Percentiles rank a stretch among this genome's conserved stretches.
phyloP scores from a whole-genome alignment of 2,797 vertebrate species.

The Scyliorhinus canicula region DNA sequence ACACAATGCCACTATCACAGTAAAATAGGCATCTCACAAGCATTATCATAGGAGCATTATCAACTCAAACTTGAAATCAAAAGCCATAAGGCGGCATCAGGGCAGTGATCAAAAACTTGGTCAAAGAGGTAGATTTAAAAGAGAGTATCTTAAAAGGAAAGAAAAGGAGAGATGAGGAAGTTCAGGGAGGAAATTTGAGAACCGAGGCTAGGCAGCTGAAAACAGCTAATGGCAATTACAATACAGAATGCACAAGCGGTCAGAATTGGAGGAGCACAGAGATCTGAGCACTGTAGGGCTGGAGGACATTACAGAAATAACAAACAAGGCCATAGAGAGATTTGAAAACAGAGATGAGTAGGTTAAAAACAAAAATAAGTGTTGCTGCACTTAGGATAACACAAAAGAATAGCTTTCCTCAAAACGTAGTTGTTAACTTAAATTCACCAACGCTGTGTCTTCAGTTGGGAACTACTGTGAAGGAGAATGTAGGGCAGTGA shows the following conservation, averaged over 20 bases:
- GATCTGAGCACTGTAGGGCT: too few species aligned
- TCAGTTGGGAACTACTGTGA: not conserved
- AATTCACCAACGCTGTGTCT: not conserved
- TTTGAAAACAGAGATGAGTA: not conserved
- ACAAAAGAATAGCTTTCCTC: not conserved
- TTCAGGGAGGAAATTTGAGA: not conserved
- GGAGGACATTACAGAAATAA: too few species aligned
- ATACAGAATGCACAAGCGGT: not conserved
- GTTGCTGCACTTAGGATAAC: not conserved
- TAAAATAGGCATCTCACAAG: too few species aligned
- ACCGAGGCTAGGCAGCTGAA: not conserved
- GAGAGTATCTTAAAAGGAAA: not conserved
- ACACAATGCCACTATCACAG: not conserved
- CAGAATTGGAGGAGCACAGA: not conserved
- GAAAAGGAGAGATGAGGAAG: not conserved
- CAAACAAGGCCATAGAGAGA: too few species aligned
- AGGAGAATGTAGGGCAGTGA: not conserved
- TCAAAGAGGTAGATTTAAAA: not conserved
- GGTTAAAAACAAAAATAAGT: not conserved
- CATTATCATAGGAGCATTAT: not conserved
- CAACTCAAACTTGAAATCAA: not conserved
- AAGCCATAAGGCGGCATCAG: not conserved
- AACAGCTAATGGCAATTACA: not conserved
- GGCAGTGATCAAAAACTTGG: not conserved
- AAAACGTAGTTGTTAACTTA: not conserved